These are phyloP conservation scores for Pantala flavescens DNA, from an alignment of 1,140 invertebrate genomes.

Conservation along the genomic window DNA sequence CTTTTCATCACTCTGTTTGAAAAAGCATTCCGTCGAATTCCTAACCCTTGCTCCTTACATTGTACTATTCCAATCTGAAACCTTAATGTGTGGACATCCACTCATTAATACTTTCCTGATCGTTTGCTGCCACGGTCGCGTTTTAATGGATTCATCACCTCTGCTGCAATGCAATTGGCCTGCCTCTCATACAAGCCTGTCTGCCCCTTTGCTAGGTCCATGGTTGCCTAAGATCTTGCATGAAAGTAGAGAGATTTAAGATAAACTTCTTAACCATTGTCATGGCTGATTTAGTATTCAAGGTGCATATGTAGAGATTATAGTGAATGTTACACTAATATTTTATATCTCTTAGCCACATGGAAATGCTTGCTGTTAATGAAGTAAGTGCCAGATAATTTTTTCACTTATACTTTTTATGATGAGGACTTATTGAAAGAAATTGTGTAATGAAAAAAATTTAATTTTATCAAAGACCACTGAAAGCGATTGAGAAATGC, in stretches of 20 bases:
- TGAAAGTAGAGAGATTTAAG: neutral
- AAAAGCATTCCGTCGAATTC: too few species aligned
- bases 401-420: neutral
- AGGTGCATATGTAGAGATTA: constrained; percentile 1
- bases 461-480: too few species aligned
- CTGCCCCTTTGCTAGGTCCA: constrained; percentile 6
- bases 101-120: neutral
- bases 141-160: neutral
- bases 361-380: neutral
- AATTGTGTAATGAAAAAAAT: too few species aligned
- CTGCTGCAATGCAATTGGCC: constrained; percentile 7
- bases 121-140: neutral
- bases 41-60: too few species aligned
- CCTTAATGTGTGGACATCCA: too few species aligned
- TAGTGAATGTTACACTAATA: constrained; percentile 3
- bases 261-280: neutral
- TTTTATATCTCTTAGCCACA: constrained; percentile 10
- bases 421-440: neutral
- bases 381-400: neutral
- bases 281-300: neutral
- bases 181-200: constrained; percentile 7
- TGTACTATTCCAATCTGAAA: too few species aligned
- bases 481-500: too few species aligned
- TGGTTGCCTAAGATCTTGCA: constrained; percentile 8
- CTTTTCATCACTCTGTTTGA: too few species aligned